phyloP scores from a whole-genome alignment of 2,113 vertebrate species.

The Morone saxatilis region DNA sequence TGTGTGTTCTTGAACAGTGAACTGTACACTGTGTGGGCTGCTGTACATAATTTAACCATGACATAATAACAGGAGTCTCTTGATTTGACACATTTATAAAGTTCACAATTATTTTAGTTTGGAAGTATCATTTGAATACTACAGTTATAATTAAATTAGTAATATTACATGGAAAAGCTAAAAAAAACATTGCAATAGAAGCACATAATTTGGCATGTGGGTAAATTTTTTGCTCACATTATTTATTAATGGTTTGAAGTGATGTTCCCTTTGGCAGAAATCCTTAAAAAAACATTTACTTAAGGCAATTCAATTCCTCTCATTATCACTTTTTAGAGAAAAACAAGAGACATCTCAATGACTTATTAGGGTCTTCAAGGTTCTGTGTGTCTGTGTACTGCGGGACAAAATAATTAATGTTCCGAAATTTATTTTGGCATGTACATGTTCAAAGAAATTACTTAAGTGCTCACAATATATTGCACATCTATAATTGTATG shows the following conservation, averaged over 20 bases:
- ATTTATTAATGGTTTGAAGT: constrained; percentile 1
- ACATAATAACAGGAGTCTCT: constrained; percentile 35
- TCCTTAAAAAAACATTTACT: neutral
- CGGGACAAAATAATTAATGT: neutral
- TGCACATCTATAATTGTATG: neutral
- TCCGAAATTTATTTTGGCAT: neutral
- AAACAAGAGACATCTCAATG: neutral
- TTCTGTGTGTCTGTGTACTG: neutral
- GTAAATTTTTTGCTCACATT: neutral
- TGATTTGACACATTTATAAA: constrained; percentile 46
- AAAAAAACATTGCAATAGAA: neutral
- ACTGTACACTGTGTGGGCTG: constrained; percentile 45
- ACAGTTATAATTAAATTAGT: neutral
- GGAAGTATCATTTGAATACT: neutral
- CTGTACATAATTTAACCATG: constrained; percentile 11
- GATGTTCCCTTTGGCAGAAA: constrained; percentile 24
- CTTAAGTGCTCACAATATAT: neutral
- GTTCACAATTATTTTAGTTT: constrained; percentile 18
- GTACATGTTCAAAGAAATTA: no score
- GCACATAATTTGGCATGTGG: neutral
- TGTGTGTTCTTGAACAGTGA: constrained; percentile 23
- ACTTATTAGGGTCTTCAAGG: neutral
- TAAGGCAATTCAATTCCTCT: neutral
- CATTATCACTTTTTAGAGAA: neutral
- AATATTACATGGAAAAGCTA: constrained; percentile 3